Percentiles rank a stretch among this genome's conserved stretches.
phyloP scores from a whole-genome alignment of 2,888 invertebrate species.

The Ormia ochracea region DNA sequence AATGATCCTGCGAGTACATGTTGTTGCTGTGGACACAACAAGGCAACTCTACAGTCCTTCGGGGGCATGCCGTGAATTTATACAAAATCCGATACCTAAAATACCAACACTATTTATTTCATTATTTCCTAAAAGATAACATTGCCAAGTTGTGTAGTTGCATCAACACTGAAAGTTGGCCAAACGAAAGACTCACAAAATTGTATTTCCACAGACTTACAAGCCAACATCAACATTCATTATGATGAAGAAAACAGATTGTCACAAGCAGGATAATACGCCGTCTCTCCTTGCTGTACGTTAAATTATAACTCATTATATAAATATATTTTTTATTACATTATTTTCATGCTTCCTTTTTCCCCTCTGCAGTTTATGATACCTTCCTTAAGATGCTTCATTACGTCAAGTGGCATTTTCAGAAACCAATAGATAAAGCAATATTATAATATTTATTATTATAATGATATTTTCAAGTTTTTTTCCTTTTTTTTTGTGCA shows the following conservation, averaged over 20 bases:
- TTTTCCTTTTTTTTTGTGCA: not conserved
- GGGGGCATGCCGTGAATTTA: too few species aligned
- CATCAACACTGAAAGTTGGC: not conserved
- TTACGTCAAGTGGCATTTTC: slow-evolving; percentile 46
- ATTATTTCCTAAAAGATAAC: too few species aligned
- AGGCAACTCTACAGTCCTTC: too few species aligned
- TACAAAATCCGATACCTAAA: too few species aligned
- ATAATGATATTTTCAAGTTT: not conserved
- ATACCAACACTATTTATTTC: too few species aligned
- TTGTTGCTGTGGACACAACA: too few species aligned
- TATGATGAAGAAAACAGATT: not conserved
- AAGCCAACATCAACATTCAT: not conserved
- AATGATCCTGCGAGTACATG: too few species aligned
- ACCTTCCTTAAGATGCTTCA: slow-evolving; percentile 22
- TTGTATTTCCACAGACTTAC: not conserved
- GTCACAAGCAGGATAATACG: not conserved
- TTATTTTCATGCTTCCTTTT: not conserved
- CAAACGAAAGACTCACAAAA: not conserved
- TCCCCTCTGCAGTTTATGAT: not conserved
- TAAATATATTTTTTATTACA: not conserved
- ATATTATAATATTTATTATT: slow-evolving; percentile 36
- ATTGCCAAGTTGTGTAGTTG: not conserved
- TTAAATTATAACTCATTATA: slow-evolving; percentile 15
- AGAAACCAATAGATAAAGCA: slow-evolving; percentile 44
- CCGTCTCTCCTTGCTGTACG: not conserved